These are phyloP conservation scores for Diabrotica undecimpunctata DNA, from an alignment of 1,140 invertebrate species.

Conservation along the genomic window DNA sequence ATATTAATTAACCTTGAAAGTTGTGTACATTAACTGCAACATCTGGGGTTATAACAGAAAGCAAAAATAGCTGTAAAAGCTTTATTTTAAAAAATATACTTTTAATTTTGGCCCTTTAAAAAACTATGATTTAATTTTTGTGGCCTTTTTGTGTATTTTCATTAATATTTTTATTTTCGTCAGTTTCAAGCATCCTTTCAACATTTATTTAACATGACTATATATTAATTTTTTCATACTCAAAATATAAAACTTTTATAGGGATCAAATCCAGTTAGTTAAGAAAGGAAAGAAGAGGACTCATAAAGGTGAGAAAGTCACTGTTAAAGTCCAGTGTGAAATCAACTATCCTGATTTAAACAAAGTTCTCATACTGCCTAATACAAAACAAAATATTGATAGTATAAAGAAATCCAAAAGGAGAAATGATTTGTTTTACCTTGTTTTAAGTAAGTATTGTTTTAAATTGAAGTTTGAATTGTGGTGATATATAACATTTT, in stretches of 20 bases:
- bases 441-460: conserved; percentile 38
- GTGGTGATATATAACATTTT: too few relatives aligned
- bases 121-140: neutral
- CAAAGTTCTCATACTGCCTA: conserved; percentile 51
- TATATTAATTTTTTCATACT: too few relatives aligned
- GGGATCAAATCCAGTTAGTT: conserved; percentile 39
- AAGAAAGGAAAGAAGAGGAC: conserved; percentile 33
- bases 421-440: conserved; percentile 41
- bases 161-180: too few relatives aligned
- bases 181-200: too few relatives aligned
- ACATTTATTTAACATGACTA: too few relatives aligned
- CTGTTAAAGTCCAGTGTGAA: conserved; percentile 36
- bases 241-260: conserved; percentile 20
- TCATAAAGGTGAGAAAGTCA: conserved; percentile 36
- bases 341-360: conserved; percentile 40
- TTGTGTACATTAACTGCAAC: too few relatives aligned
- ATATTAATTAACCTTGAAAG: too few relatives aligned
- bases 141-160: too few relatives aligned
- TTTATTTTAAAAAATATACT: neutral
- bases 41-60: neutral
- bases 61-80: neutral
- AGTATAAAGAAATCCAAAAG: conserved; percentile 43
- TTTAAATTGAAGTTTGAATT: too few relatives aligned
- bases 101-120: neutral
- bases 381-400: conserved; percentile 54